Percentiles rank a stretch among this genome's conserved stretches.
Evolutionary conservation across 2,888 invertebrate species (phyloP).

Genomic region (Cerastis rubricosa): DNA sequence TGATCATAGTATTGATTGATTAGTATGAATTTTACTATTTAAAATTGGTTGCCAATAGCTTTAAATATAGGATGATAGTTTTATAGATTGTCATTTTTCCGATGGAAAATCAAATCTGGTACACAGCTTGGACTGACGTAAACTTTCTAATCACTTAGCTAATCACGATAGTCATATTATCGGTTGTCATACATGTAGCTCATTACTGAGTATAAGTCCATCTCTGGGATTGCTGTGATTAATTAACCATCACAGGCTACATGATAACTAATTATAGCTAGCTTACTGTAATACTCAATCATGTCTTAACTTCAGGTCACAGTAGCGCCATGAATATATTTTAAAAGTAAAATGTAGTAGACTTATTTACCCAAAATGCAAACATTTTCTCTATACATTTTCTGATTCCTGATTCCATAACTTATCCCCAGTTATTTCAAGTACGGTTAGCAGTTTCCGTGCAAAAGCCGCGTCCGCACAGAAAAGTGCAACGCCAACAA

Average conservation of each 20-base stretch:
- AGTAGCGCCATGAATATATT: not conserved
- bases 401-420: not conserved
- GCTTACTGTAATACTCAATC: not conserved
- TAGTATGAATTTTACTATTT: no score
- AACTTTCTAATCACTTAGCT: not conserved
- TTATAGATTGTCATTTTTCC: no score
- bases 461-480: not conserved
- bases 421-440: not conserved
- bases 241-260: conserved; percentile 5
- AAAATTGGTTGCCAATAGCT: no score
- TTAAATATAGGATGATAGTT: no score
- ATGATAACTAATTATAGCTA: conserved; percentile 4
- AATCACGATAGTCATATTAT: not conserved
- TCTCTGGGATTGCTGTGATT: conserved; percentile 1
- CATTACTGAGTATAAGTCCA: conserved; percentile 12
- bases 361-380: not conserved
- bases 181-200: not conserved
- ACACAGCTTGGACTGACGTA: not conserved
- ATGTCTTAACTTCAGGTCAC: not conserved
- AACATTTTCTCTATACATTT: no score
- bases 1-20: no score
- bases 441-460: not conserved
- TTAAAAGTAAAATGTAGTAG: not conserved
- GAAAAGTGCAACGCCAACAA: conserved; percentile 24
- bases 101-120: not conserved